Base-by-base conservation (phyloP, 2,797 vertebrate genomes). In the Telmatherina bonti region DNA sequence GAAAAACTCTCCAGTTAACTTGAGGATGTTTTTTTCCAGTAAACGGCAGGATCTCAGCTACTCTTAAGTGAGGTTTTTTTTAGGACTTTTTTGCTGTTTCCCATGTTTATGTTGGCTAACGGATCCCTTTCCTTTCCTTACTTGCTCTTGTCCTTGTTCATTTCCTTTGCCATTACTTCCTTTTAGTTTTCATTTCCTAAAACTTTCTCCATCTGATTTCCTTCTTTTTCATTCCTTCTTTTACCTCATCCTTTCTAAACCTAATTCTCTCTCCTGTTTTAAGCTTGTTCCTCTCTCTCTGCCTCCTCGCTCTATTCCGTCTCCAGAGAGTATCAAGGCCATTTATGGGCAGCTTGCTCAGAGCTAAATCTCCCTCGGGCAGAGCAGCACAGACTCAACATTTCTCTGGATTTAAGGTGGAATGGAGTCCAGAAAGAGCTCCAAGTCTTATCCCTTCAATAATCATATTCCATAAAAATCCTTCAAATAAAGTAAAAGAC, bases 261-360 rank as follows among this genome's bases (percentile, higher is more conserved):
- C 67, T 22, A 7, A 31, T 64, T 49, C 56, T 54, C 41, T 47
- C 61, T 76, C 63, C 18, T 22, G 18, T 16, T 53, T 30, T 22
- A n/a, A 47, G 61, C 60, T 56, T 56, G 20, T 43, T 9, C 9
- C 31, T 36, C 36, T 67, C 22, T 49, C 33, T 33, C n/a, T 41
- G 55, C 16, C 31, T 33, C 18, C 33, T 57, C 30, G 2, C 0
- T 45, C 51, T 13, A 18, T 13, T 52, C 62, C 61, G 58, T 31
- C 67, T 52, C 26, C 73, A 12, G n/a, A 47, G 54, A 35, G 72
- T 24, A 31, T 38, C 16, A 54, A 82, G 87, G 81, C 88, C 91
- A 87, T 91, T 64, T 91, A 90, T 80, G 89, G 87, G 75, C 83
- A 82, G 80, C 5, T 38, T 12, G 30, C 69, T 82, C 65, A 18